phyloP scores from a whole-genome alignment of 2,113 vertebrate genomes.

The Neopipo cinnamomea region DNA sequence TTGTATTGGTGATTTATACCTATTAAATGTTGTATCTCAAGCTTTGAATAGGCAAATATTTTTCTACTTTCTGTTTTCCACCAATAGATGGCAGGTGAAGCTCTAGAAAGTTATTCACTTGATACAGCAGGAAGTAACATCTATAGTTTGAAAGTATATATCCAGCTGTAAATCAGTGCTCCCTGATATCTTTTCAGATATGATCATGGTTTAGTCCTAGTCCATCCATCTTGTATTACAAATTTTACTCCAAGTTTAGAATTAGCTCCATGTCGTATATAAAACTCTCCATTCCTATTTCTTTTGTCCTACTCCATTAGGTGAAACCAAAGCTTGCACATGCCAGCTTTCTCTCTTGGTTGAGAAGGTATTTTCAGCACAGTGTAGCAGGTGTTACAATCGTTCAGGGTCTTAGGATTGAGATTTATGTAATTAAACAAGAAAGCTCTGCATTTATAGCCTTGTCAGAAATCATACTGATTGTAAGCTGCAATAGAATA shows the following conservation, averaged over 20 bases:
- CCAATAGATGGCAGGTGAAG: constrained; percentile 60
- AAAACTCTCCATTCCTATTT: not conserved
- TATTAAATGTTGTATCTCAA: not conserved
- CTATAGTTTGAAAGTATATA: not conserved
- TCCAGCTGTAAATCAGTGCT: not conserved
- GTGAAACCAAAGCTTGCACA: not conserved
- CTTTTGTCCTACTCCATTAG: not conserved
- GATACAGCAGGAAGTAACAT: not conserved
- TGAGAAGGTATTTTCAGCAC: not conserved
- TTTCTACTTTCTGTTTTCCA: not conserved
- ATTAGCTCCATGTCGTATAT: not conserved
- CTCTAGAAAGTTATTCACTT: constrained; percentile 6
- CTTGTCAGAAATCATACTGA: not conserved
- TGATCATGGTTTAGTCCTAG: not conserved
- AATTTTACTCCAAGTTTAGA: not conserved
- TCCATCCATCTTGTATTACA: not conserved
- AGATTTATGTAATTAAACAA: not conserved
- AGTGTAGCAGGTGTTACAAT: not conserved
- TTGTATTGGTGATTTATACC: not conserved
- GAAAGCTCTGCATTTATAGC: not conserved
- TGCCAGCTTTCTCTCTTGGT: not conserved
- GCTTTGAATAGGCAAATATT: not conserved
- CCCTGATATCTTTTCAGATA: not conserved
- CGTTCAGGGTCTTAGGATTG: not conserved
- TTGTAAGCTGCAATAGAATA: not conserved